Evolutionary conservation across 53 echinoderm and acorn worm species (phyloP).

Genomic region (Patiria pectinifera): DNA sequence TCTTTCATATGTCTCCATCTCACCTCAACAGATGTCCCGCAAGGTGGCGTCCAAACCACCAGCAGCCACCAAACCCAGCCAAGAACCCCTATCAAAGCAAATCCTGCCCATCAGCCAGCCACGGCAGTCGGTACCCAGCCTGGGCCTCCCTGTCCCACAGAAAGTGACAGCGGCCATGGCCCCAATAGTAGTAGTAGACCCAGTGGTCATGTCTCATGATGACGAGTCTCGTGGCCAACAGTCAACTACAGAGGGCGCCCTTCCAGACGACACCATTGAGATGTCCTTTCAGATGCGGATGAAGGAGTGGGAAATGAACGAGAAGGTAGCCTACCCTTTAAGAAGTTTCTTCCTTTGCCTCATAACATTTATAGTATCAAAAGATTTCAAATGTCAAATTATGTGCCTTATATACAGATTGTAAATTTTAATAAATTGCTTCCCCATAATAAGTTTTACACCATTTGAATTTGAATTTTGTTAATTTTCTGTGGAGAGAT

Average conservation of each 20-base stretch:
- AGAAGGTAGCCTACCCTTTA: too few species aligned
- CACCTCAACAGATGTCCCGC: slow-evolving; percentile 62
- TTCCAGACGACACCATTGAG: slow-evolving; percentile 79
- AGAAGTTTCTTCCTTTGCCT: too few species aligned
- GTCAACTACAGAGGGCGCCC: slow-evolving; percentile 45
- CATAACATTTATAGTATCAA: background rate
- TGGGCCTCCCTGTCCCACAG: background rate
- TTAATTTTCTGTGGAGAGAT: too few species aligned
- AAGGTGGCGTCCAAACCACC: slow-evolving; percentile 74
- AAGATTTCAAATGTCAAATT: background rate
- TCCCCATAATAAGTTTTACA: too few species aligned
- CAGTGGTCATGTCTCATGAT: slow-evolving; percentile 28
- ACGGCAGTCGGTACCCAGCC: background rate
- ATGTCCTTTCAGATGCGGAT: slow-evolving; percentile 76
- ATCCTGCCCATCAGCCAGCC: slow-evolving; percentile 11
- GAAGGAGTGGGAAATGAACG: slow-evolving; percentile 66
- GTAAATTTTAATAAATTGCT: too few species aligned
- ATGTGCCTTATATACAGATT: background rate
- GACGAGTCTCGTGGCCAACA: background rate
- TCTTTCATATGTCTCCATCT: background rate
- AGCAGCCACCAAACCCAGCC: slow-evolving; percentile 1
- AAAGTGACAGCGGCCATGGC: background rate
- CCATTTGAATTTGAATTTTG: too few species aligned
- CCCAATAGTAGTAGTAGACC: slow-evolving; percentile 26
- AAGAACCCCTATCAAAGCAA: slow-evolving; percentile 36